A percentile compares a stretch with the other conserved stretches of the same genome.
Conservation (phyloP, 2,888 invertebrate genomes). For the Galeopsomyia nigrocyanea region DNA sequence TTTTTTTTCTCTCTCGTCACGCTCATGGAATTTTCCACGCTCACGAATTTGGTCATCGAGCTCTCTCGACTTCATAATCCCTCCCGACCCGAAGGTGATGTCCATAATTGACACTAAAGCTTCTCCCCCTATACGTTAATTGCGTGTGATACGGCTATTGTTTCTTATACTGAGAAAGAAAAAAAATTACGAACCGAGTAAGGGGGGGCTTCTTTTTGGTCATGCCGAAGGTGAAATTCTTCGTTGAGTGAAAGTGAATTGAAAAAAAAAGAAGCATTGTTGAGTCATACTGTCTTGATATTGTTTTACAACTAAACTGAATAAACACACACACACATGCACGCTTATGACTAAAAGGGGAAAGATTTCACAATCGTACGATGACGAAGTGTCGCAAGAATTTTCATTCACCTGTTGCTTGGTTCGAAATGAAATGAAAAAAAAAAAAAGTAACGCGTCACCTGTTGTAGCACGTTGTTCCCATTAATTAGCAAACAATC, state of each 20-base stretch:
- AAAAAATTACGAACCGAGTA: slow-evolving; percentile 10
- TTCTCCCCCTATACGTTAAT: slow-evolving; percentile 14
- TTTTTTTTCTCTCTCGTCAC: no score
- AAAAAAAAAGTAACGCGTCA: neutral
- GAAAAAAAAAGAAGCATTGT: neutral
- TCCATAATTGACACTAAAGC: slow-evolving; percentile 10
- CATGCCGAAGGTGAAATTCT: slow-evolving; percentile 14
- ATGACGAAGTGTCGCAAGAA: slow-evolving; percentile 12
- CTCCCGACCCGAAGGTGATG: neutral
- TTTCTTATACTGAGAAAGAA: slow-evolving; percentile 4
- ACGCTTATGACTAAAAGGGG: neutral
- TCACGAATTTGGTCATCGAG: no score
- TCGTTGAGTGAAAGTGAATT: slow-evolving; percentile 17
- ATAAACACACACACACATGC: neutral
- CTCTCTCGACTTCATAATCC: no score
- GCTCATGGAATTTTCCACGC: no score
- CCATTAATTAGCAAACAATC: slow-evolving; percentile 33
- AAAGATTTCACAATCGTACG: neutral
- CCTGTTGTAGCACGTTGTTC: slow-evolving; percentile 6
- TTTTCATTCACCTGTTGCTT: neutral
- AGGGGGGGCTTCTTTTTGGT: neutral
- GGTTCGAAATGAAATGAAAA: no score
- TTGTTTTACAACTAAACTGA: no score
- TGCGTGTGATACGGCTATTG: slow-evolving; percentile 15
- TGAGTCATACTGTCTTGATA: neutral